These are phyloP conservation scores for Torymus aiolomorphi DNA, from an alignment of 2,888 invertebrate genomes.

Conservation along the genomic window DNA sequence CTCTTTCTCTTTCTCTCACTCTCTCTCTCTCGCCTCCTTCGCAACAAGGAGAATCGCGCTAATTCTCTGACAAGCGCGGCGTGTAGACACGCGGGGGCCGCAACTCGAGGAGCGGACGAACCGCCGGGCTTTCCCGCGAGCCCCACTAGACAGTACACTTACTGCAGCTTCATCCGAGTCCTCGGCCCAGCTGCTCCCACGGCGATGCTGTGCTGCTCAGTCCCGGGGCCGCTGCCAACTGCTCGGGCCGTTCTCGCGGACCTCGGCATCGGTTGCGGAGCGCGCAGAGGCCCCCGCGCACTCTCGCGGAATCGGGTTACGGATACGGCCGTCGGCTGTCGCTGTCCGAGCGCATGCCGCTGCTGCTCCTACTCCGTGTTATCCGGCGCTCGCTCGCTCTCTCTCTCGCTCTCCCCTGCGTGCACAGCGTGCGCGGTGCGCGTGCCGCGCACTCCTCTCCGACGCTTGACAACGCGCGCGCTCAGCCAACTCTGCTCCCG, in stretches of 20 bases:
- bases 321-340: constrained; percentile 65
- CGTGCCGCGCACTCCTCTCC: neutral
- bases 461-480: constrained; percentile 50
- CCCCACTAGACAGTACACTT: no score
- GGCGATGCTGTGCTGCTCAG: no score
- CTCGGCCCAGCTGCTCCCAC: no score
- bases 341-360: constrained; percentile 36
- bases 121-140: no score
- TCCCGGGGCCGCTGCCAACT: neutral
- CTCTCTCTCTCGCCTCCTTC: constrained; percentile 51
- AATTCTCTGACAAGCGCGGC: constrained; percentile 44
- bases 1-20: constrained; percentile 44
- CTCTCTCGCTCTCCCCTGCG: constrained; percentile 16
- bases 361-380: constrained; percentile 53
- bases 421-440: neutral
- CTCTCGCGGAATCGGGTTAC: constrained; percentile 64
- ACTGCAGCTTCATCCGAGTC: no score
- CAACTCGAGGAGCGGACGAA: no score
- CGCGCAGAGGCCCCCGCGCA: neutral
- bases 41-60: constrained; percentile 53
- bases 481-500: constrained; percentile 20
- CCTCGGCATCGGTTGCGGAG: neutral
- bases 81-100: neutral
- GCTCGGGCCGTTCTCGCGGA: neutral
- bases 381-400: constrained; percentile 33